Percentiles rank a stretch among this genome's conserved stretches.
Evolutionary conservation across 2,888 invertebrate species (phyloP).

Genomic region (Cheilosia impressa): DNA sequence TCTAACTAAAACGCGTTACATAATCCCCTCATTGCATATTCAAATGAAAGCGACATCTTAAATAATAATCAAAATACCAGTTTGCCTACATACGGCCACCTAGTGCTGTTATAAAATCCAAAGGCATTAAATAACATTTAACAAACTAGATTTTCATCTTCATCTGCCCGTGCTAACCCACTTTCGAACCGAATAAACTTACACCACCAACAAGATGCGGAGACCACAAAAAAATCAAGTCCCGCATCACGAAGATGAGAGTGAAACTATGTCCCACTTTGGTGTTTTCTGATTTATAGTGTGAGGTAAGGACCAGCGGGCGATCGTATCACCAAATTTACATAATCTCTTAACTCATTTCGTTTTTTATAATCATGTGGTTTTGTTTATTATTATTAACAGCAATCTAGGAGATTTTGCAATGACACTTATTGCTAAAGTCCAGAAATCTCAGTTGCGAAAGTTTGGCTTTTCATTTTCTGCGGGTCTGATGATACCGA

Average conservation of each 20-base stretch:
- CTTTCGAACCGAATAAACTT: slow-evolving; percentile 47
- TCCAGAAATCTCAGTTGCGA: background rate
- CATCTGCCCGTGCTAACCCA: slow-evolving; percentile 56
- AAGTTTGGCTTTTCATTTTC: background rate
- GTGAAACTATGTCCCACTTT: slow-evolving; percentile 61
- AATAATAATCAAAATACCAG: slow-evolving; percentile 40
- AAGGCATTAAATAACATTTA: slow-evolving; percentile 48
- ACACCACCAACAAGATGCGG: background rate
- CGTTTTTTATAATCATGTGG: background rate
- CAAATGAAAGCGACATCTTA: slow-evolving; percentile 69
- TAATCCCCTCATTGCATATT: slow-evolving; percentile 70
- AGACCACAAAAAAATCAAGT: slow-evolving; percentile 31
- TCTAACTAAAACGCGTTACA: slow-evolving; percentile 47
- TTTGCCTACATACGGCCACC: slow-evolving; percentile 41
- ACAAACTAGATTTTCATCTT: slow-evolving; percentile 67
- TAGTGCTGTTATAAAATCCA: slow-evolving; percentile 35
- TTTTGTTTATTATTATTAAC: slow-evolving; percentile 18
- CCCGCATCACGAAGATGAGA: slow-evolving; percentile 57
- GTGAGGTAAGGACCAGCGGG: slow-evolving; percentile 15
- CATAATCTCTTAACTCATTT: slow-evolving; percentile 49
- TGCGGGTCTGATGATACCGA: background rate
- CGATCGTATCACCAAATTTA: slow-evolving; percentile 49
- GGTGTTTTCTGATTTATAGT: slow-evolving; percentile 1
- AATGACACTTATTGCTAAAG: slow-evolving; percentile 10
- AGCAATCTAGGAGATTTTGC: background rate